These are phyloP conservation scores for Sphaeramia orbicularis DNA, from an alignment of 2,797 vertebrate genomes.

Conservation along the genomic window DNA sequence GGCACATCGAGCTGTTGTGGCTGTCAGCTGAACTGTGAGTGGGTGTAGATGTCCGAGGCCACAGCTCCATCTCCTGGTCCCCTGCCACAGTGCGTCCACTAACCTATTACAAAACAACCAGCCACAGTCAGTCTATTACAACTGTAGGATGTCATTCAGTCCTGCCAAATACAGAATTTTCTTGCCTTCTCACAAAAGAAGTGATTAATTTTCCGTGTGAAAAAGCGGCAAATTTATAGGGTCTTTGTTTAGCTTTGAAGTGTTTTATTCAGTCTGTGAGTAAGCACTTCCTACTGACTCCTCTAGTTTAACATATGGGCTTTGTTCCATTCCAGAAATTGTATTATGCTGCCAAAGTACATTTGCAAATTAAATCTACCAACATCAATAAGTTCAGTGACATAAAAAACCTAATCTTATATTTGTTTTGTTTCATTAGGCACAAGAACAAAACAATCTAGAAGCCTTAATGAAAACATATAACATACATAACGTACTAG, in stretches of 20 bases:
- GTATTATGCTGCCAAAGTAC: constrained; percentile 11
- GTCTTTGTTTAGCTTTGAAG: constrained; percentile 11
- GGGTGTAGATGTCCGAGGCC: constrained; percentile 54
- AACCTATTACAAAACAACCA: constrained; percentile 7
- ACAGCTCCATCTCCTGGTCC: constrained; percentile 82
- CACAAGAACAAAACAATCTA: not conserved
- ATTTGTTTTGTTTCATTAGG: constrained; percentile 15
- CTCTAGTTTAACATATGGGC: constrained; percentile 1
- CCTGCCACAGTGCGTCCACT: constrained; percentile 40
- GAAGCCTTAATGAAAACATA: too few relatives aligned
- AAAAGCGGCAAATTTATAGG: constrained; percentile 10
- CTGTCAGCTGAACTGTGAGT: constrained; percentile 13
- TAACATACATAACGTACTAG: constrained; percentile 8
- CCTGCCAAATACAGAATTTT: not conserved
- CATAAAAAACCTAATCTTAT: constrained; percentile 10
- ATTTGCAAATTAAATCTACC: constrained; percentile 12
- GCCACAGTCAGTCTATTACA: not conserved
- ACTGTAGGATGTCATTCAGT: constrained; percentile 6
- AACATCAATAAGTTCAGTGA: constrained; percentile 6
- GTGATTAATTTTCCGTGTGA: constrained; percentile 22
- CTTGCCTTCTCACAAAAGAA: constrained; percentile 3
- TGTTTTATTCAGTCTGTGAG: constrained; percentile 22
- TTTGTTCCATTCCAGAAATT: constrained; percentile 16
- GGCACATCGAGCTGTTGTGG: constrained; percentile 36
- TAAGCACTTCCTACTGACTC: constrained; percentile 1